phyloP scores from a whole-genome alignment of 2,888 invertebrate species.

The Eumerus sabulonum region DNA sequence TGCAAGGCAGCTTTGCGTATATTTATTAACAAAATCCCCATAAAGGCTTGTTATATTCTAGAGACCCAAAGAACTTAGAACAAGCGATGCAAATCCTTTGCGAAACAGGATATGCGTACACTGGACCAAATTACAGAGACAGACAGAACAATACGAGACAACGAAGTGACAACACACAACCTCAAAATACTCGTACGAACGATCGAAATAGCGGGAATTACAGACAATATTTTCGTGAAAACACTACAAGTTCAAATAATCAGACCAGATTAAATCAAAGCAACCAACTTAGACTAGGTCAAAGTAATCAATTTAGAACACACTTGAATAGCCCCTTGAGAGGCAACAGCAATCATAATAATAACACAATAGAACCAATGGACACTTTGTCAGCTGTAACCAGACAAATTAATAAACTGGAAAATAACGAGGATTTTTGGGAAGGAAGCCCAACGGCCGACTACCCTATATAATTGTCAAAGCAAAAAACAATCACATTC shows the following conservation, averaged over 20 bases:
- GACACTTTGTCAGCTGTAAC: no score
- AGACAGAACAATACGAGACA: no score
- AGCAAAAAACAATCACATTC: slow-evolving; percentile 1
- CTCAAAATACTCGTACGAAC: slow-evolving; percentile 3
- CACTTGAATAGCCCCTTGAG: not conserved
- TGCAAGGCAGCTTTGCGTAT: slow-evolving; percentile 23
- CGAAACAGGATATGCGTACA: no score
- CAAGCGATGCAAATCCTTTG: slow-evolving; percentile 52
- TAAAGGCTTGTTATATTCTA: slow-evolving; percentile 43
- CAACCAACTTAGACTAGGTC: not conserved
- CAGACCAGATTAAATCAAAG: not conserved
- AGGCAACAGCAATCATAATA: not conserved
- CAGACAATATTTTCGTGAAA: not conserved
- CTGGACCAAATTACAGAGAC: no score
- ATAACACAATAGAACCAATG: no score
- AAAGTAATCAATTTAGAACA: not conserved
- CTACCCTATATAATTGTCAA: slow-evolving; percentile 25
- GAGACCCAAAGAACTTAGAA: slow-evolving; percentile 50
- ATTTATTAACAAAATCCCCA: slow-evolving; percentile 46
- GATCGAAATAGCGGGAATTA: not conserved
- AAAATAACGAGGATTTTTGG: no score
- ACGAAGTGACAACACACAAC: no score
- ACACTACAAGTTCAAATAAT: not conserved
- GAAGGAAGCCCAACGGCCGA: not conserved
- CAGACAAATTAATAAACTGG: no score